Evolutionary conservation across 2,797 vertebrate genomes (phyloP).

Genomic region (Protonibea diacanthus): DNA sequence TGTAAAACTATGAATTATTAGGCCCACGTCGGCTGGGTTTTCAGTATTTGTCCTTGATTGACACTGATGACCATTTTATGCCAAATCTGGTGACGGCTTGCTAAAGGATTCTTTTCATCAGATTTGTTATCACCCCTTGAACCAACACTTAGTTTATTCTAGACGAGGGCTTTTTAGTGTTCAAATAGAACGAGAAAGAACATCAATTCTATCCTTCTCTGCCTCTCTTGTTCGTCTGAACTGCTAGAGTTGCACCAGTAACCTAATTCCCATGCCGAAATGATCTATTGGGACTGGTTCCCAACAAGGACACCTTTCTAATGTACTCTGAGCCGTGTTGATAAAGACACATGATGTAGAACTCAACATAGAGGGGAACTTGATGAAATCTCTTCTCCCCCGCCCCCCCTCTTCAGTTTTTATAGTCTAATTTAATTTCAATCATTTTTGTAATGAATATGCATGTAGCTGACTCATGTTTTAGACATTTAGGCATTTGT

Average conservation of each 20-base stretch:
- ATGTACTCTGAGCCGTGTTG: conserved; percentile 77
- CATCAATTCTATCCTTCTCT: conserved; percentile 13
- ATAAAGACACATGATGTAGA: conserved; percentile 65
- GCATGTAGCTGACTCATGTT: conserved; percentile 76
- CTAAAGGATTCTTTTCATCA: conserved; percentile 46
- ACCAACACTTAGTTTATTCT: conserved; percentile 55
- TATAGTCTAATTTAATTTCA: conserved; percentile 61
- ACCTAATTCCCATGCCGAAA: conserved; percentile 42
- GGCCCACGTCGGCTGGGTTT: conserved; percentile 42
- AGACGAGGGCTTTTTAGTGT: conserved; percentile 47
- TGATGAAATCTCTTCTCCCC: conserved; percentile 24
- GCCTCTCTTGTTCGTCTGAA: conserved; percentile 45
- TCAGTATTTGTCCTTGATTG: conserved; percentile 70
- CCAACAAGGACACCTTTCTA: conserved; percentile 68
- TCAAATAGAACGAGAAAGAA: conserved; percentile 20
- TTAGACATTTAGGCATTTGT: conserved; percentile 64
- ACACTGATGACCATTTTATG: conserved; percentile 58
- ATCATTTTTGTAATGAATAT: conserved; percentile 67
- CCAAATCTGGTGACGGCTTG: conserved; percentile 63
- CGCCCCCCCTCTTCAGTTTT: conserved; percentile 38
- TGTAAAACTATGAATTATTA: conserved; percentile 65
- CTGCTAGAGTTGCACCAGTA: conserved; percentile 45
- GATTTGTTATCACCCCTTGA: conserved; percentile 56
- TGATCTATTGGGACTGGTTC: conserved; percentile 77
- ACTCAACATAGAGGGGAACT: conserved; percentile 60